Base-by-base conservation (phyloP, 1,140 invertebrate genomes). In the Papilio xuthus region DNA sequence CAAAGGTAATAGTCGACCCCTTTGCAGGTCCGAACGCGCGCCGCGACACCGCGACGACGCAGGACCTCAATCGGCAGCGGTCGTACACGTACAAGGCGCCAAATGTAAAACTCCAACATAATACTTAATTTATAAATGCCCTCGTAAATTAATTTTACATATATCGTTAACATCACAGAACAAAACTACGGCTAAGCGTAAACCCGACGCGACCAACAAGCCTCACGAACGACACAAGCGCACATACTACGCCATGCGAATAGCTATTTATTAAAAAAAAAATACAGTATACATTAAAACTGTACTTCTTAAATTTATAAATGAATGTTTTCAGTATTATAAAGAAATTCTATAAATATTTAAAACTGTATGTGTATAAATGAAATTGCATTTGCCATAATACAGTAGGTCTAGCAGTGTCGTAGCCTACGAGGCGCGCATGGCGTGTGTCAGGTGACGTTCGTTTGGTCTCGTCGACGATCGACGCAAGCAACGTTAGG, bases 161-260 rank as follows among this genome's bases (percentile, higher is more conserved):
- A 86, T 89, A 88, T 87, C 86, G 84, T 85, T 89, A 90, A 87
- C 87, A 90, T 90, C 90, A 90, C 89, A 92, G 88, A 92, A 90
- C 87, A 90, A 89, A 92, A 89, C 87, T 89, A 89, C 87, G 84
- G 85, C 89, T 89, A 89, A 87, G 86, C 86, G 86, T 82, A 76
- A 71, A 80, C 78, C 75, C 80, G 71, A 80, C 73, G 72, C 71
- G 76, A 73, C 74, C 63, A 56, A 63, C 74, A 15, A 20, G 50
- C 74, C 53, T 41, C n/a, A 76, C 74, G 53, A 63, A 63, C 74
- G 74, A 63, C 50, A 12, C 50, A 13, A 76, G 23, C 56, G 37
- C 74, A 63, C 50, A 76, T 50, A 2, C 50, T 32, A 56, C 15
- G 44, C 26, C 42, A 28, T 4, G 13, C 20, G 42, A 42, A 41